Conservation (phyloP, 2,797 vertebrate genomes). For the Premnoplex brunnescens region DNA sequence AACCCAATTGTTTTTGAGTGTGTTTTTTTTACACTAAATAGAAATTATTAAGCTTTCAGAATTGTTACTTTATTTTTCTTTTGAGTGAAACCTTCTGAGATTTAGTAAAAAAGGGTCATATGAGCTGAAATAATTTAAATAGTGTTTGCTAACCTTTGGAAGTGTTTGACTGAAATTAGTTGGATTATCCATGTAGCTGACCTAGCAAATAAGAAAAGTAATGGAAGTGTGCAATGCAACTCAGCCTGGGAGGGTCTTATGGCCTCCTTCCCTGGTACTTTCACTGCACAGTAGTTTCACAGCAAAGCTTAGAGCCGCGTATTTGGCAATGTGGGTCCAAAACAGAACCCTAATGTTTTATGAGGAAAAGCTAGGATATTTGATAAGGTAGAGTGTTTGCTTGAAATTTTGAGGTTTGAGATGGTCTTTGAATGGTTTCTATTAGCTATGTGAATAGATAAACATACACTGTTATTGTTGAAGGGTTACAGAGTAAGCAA, state of each 20-base stretch:
- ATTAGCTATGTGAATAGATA: not conserved
- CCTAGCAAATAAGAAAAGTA: not conserved
- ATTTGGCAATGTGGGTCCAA: not conserved
- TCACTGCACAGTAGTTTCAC: not conserved
- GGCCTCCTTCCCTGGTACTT: not conserved
- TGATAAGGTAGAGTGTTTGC: not conserved
- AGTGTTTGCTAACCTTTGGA: not conserved
- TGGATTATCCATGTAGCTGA: not conserved
- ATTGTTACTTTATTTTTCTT: not conserved
- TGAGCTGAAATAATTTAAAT: not conserved
- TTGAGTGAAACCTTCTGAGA: not conserved
- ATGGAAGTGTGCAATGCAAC: not conserved
- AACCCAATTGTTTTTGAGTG: not conserved
- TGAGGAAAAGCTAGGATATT: not conserved
- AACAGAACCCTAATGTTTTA: not conserved
- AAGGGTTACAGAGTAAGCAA: not conserved
- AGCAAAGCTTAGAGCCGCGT: not conserved
- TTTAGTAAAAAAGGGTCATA: not conserved
- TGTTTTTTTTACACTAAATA: not conserved
- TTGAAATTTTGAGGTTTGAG: not conserved
- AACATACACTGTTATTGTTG: not conserved
- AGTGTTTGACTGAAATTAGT: not conserved
- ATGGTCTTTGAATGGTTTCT: not conserved
- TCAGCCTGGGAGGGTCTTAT: not conserved
- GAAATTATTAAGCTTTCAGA: not conserved